Evolutionary conservation across 2,888 invertebrate genomes (phyloP).

Genomic region (Eudasyphora cyanicolor): DNA sequence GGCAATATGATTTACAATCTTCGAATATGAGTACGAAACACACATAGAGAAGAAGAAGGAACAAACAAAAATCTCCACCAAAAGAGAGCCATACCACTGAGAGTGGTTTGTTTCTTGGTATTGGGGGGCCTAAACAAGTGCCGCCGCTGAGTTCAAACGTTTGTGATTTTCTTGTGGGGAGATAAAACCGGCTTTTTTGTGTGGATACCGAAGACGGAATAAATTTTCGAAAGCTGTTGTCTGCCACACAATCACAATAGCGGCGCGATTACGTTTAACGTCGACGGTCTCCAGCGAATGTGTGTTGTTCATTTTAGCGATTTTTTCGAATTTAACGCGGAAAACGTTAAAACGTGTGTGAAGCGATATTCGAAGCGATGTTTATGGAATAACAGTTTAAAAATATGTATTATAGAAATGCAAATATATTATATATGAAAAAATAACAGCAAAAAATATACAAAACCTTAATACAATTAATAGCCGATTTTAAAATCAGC

Average conservation of each 20-base stretch:
- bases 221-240: constrained; percentile 40
- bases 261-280: constrained; percentile 35
- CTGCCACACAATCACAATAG: constrained; percentile 8
- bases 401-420: too few species aligned
- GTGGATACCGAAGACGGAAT: constrained; percentile 23
- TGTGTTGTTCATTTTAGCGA: constrained; percentile 50
- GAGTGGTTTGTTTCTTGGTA: background rate
- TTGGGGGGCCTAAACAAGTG: constrained; percentile 23
- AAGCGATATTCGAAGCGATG: too few species aligned
- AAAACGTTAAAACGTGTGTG: background rate
- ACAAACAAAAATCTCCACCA: background rate
- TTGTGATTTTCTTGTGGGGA: constrained; percentile 70
- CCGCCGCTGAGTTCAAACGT: background rate
- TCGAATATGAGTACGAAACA: constrained; percentile 70
- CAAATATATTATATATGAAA: too few species aligned
- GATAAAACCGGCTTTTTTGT: constrained; percentile 65
- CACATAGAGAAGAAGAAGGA: background rate
- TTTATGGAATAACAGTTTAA: too few species aligned
- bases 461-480: too few species aligned
- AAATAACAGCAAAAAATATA: too few species aligned
- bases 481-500: too few species aligned
- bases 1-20: constrained; percentile 74
- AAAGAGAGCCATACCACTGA: constrained; percentile 17
- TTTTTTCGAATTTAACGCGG: constrained; percentile 36
- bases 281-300: constrained; percentile 30